Conservation (phyloP, 2,113 vertebrate species). For the Cyphomyrus plagiostoma region DNA sequence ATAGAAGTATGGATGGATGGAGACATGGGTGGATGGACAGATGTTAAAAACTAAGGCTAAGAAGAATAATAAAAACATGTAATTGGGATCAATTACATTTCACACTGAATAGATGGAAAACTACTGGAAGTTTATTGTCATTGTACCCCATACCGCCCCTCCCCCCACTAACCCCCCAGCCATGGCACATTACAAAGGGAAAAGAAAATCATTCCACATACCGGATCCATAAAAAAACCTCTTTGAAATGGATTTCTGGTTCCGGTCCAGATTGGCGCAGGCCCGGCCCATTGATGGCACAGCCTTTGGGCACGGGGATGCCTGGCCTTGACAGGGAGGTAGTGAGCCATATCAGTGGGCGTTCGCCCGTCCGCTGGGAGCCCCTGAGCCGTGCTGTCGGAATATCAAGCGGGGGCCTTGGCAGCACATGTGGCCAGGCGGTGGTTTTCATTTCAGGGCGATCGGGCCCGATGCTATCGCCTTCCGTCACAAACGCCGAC, state of each 20-base stretch:
- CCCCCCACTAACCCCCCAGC: conserved; percentile 38
- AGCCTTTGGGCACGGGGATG: conserved; percentile 59
- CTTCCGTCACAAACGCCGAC: conserved; percentile 43
- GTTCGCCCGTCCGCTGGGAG: conserved; percentile 62
- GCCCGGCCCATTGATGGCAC: conserved; percentile 62
- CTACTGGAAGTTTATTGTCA: conserved; percentile 9
- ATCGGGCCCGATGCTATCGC: conserved; percentile 59
- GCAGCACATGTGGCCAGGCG: conserved; percentile 62
- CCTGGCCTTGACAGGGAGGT: conserved; percentile 62
- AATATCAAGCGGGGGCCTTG: conserved; percentile 66
- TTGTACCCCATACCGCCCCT: neutral
- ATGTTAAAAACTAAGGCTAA: neutral
- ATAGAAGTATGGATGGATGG: neutral
- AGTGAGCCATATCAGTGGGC: conserved; percentile 67
- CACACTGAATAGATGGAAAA: conserved; percentile 14
- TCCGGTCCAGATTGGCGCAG: conserved; percentile 65
- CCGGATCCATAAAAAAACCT: conserved; percentile 62
- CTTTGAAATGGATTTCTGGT: conserved; percentile 71
- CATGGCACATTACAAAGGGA: conserved; percentile 65
- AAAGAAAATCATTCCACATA: conserved; percentile 67
- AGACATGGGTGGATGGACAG: neutral
- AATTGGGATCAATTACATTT: conserved; percentile 1
- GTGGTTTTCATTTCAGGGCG: conserved; percentile 57
- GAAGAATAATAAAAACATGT: neutral
- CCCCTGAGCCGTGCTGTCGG: conserved; percentile 67